A percentile compares a stretch with the other conserved stretches of the same genome.
phyloP scores from a whole-genome alignment of 2,888 invertebrate species.

The Horisme vitalbata region DNA sequence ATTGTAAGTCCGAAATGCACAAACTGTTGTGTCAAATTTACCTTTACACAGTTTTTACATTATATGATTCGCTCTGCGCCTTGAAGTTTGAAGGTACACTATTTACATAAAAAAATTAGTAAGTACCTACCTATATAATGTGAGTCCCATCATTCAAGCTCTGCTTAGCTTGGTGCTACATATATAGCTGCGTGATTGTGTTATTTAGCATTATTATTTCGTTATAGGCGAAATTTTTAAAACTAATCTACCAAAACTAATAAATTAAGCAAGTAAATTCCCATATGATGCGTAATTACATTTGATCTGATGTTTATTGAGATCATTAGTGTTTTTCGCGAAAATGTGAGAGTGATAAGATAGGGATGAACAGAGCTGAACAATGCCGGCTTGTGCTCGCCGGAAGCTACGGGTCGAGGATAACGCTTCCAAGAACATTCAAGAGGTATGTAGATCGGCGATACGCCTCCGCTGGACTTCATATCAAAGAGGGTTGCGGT shows the following conservation, averaged over 20 bases:
- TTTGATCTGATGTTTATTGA: conserved; percentile 60
- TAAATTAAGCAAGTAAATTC: conserved; percentile 53
- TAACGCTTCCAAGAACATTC: conserved; percentile 36
- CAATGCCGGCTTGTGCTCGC: conserved; percentile 65
- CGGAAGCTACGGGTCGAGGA: conserved; percentile 58
- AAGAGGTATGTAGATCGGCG: conserved; percentile 28
- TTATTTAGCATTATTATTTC: no score
- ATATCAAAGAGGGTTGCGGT: conserved; percentile 1
- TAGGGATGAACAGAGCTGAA: conserved; percentile 51
- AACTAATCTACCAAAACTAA: conserved; percentile 17
- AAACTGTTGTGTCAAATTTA: no score
- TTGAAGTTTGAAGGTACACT: no score
- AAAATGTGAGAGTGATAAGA: conserved; percentile 78
- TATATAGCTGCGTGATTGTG: no score
- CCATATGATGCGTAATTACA: conserved; percentile 56
- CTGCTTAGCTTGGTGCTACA: no score
- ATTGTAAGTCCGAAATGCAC: no score
- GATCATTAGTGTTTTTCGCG: conserved; percentile 71
- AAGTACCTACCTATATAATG: no score
- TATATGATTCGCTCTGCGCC: no score
- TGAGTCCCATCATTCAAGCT: no score
- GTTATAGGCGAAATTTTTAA: no score
- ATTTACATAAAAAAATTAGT: no score
- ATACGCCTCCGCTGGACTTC: conserved; percentile 6
- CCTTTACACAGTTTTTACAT: no score